phyloP scores from a whole-genome alignment of 2,888 invertebrate genomes.

The Ptilodon capucinus region DNA sequence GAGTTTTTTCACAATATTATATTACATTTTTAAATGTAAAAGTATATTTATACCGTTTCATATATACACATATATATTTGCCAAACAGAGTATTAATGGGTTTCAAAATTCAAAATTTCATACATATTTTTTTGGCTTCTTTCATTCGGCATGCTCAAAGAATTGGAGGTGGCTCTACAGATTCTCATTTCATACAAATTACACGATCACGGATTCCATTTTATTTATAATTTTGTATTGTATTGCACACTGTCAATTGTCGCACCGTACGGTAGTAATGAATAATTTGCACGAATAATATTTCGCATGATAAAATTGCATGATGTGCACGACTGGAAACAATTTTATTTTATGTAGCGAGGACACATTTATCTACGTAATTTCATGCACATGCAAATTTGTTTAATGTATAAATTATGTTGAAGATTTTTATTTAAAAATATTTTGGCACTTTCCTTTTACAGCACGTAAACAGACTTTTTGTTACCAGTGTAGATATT shows the following conservation, averaged over 20 bases:
- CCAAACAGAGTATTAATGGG: slow-evolving; percentile 69
- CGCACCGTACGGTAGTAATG: slow-evolving; percentile 29
- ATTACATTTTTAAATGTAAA: slow-evolving; percentile 1
- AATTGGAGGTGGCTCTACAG: slow-evolving; percentile 69
- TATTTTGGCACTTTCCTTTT: background rate
- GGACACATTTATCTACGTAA: background rate
- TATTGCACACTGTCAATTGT: slow-evolving; percentile 18
- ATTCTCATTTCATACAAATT: slow-evolving; percentile 14
- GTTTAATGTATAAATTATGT: background rate
- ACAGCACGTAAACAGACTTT: background rate
- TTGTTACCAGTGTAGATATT: too few species aligned
- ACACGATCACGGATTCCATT: slow-evolving; percentile 3
- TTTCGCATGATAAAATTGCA: slow-evolving; percentile 37
- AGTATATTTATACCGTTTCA: background rate
- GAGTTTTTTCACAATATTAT: too few species aligned
- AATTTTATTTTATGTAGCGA: slow-evolving; percentile 8
- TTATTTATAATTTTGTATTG: slow-evolving; percentile 6
- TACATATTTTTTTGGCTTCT: slow-evolving; percentile 59
- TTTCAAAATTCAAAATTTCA: slow-evolving; percentile 75
- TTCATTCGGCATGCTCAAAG: slow-evolving; percentile 73
- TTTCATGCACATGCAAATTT: slow-evolving; percentile 1
- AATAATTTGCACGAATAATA: slow-evolving; percentile 34
- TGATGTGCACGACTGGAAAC: slow-evolving; percentile 26
- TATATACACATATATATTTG: slow-evolving; percentile 37
- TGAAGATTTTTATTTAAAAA: background rate